These are phyloP conservation scores for Nasonia vitripennis DNA, from an alignment of 1,140 invertebrate species.

Conservation along the genomic window DNA sequence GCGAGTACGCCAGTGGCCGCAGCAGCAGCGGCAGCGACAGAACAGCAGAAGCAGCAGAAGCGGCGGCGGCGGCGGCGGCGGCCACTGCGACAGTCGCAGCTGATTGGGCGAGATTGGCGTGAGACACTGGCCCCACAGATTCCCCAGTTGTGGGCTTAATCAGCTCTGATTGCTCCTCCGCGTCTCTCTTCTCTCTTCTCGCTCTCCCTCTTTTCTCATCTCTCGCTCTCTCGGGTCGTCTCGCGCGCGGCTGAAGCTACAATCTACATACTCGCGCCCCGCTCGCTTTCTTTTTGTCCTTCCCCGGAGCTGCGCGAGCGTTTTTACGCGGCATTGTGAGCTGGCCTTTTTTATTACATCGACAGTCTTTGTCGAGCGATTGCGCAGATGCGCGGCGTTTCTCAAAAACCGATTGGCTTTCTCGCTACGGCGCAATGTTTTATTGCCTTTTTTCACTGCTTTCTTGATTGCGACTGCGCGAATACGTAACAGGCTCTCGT, in stretches of 20 bases:
- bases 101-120: constrained; percentile 76
- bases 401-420: constrained; percentile 19
- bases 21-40: constrained; percentile 40
- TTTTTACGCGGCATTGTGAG: constrained; percentile 8
- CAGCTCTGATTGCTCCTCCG: constrained; percentile 75
- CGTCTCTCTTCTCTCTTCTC: constrained; percentile 58
- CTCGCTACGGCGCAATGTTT: neutral
- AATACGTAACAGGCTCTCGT: neutral
- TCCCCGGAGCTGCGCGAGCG: neutral
- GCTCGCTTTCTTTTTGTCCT: constrained; percentile 8
- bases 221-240: too few relatives aligned
- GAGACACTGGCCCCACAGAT: constrained; percentile 76
- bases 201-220: constrained; percentile 50
- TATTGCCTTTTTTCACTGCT: neutral
- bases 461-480: neutral
- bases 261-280: neutral
- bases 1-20: constrained; percentile 44
- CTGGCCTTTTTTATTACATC: neutral
- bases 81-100: constrained; percentile 51
- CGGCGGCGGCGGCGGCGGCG: neutral
- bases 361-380: neutral
- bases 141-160: constrained; percentile 77
- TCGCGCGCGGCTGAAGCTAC: neutral
- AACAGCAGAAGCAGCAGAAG: constrained; percentile 43
- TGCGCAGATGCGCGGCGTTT: neutral